These are phyloP conservation scores for Zoroaster sp. DNA, from an alignment of 53 echinoderm and acorn worm genomes.

Conservation along the genomic window DNA sequence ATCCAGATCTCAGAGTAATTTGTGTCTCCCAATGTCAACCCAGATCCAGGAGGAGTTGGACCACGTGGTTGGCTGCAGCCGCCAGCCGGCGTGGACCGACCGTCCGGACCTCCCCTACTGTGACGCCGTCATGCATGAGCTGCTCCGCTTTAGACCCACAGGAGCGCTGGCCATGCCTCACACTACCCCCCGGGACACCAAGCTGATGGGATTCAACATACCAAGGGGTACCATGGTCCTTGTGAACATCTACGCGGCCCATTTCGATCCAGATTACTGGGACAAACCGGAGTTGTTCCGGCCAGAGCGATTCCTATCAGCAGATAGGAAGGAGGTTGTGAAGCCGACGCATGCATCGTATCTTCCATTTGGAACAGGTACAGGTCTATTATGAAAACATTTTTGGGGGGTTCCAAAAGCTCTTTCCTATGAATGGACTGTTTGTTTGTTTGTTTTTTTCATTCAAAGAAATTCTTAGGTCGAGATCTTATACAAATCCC, in stretches of 20 bases:
- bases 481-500: neutral
- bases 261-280: slow-evolving; percentile 61
- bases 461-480: neutral
- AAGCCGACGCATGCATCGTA: slow-evolving; percentile 28
- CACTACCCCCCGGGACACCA: neutral
- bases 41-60: slow-evolving; percentile 64
- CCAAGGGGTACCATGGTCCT: slow-evolving; percentile 54
- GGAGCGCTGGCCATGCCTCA: slow-evolving; percentile 55
- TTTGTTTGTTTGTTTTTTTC: neutral
- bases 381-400: neutral
- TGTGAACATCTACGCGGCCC: slow-evolving; percentile 59
- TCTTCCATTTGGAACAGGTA: slow-evolving; percentile 42
- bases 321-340: slow-evolving; percentile 42
- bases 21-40: too few relatives aligned
- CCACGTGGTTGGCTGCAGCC: slow-evolving; percentile 47
- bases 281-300: slow-evolving; percentile 44
- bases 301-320: slow-evolving; percentile 56
- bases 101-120: slow-evolving; percentile 50
- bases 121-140: slow-evolving; percentile 53
- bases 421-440: neutral
- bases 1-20: too few relatives aligned
- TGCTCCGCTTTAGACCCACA: slow-evolving; percentile 49
- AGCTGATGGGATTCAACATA: slow-evolving; percentile 22
- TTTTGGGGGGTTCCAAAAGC: neutral
- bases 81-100: slow-evolving; percentile 48